Percentiles rank a stretch among this genome's conserved stretches.
Conservation (phyloP, 2,797 vertebrate species). For the Aulostomus chinensis region DNA sequence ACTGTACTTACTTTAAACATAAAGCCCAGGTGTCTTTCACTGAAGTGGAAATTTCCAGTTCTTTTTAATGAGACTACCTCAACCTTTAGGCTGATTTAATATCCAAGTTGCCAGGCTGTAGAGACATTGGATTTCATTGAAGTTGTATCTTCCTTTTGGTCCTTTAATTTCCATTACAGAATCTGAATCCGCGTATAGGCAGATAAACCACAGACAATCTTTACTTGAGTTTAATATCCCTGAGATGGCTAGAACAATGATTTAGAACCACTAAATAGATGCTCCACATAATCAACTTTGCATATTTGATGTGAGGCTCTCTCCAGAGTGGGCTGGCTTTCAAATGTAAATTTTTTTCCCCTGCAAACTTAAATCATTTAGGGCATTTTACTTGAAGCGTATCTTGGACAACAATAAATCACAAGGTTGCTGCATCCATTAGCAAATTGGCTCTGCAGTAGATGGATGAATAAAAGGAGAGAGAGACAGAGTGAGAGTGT, state of each 20-base stretch:
- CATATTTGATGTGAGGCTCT: constrained; percentile 71
- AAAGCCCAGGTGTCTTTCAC: constrained; percentile 26
- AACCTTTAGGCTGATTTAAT: constrained; percentile 59
- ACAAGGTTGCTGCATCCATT: constrained; percentile 81
- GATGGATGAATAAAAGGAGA: constrained; percentile 56
- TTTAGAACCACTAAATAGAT: constrained; percentile 75
- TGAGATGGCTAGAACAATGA: constrained; percentile 70
- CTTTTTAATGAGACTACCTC: constrained; percentile 26
- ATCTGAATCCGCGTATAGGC: constrained; percentile 53
- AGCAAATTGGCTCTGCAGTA: constrained; percentile 76
- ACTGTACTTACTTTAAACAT: constrained; percentile 13
- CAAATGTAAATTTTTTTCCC: constrained; percentile 78
- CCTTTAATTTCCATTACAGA: constrained; percentile 61
- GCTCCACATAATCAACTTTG: constrained; percentile 76
- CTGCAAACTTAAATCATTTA: constrained; percentile 78
- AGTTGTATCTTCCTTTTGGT: constrained; percentile 28
- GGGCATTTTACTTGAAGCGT: constrained; percentile 72
- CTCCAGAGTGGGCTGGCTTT: constrained; percentile 71
- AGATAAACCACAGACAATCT: constrained; percentile 49
- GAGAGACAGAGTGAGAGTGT: constrained; percentile 24
- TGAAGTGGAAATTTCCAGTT: constrained; percentile 34
- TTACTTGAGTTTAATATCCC: constrained; percentile 67
- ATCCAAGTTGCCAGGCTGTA: constrained; percentile 25
- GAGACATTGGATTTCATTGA: constrained; percentile 36
- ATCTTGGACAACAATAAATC: constrained; percentile 80